Percentiles rank a stretch among this genome's conserved stretches.
Evolutionary conservation across 2,113 vertebrate species (phyloP).

Genomic region (Oenanthe oenanthe): DNA sequence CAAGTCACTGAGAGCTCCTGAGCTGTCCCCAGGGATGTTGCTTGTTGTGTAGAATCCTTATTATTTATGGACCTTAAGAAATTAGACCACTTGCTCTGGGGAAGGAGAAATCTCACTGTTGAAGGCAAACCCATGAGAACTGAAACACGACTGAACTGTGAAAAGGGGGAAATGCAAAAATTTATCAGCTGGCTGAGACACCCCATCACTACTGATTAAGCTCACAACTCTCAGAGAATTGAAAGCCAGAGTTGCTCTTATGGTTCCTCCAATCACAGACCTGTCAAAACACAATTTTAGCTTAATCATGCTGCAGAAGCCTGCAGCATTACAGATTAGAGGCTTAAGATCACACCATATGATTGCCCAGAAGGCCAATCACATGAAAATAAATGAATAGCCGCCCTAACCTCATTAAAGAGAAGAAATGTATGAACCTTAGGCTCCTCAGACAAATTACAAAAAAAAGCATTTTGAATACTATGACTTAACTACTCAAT

Average conservation of each 20-base stretch:
- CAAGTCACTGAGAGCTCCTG: neutral
- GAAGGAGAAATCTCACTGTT: neutral
- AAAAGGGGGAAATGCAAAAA: neutral
- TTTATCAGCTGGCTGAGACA: neutral
- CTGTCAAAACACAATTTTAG: slow-evolving; percentile 28
- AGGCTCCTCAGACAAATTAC: neutral
- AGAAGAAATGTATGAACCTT: neutral
- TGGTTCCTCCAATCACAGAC: neutral
- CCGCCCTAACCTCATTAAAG: neutral
- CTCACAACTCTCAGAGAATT: neutral
- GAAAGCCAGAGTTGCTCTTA: neutral
- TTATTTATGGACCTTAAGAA: neutral
- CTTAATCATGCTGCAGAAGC: slow-evolving; percentile 19
- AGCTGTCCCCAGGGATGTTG: neutral
- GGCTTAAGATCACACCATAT: neutral
- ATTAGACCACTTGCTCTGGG: neutral
- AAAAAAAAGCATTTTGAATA: neutral
- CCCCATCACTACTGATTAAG: neutral
- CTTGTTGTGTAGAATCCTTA: neutral
- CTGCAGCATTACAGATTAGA: neutral
- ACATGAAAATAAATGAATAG: neutral
- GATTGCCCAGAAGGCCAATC: neutral
- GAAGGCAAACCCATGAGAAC: neutral
- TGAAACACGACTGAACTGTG: neutral
- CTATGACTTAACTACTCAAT: neutral